phyloP scores from a whole-genome alignment of 2,113 vertebrate genomes.

The Crotalus viridis region DNA sequence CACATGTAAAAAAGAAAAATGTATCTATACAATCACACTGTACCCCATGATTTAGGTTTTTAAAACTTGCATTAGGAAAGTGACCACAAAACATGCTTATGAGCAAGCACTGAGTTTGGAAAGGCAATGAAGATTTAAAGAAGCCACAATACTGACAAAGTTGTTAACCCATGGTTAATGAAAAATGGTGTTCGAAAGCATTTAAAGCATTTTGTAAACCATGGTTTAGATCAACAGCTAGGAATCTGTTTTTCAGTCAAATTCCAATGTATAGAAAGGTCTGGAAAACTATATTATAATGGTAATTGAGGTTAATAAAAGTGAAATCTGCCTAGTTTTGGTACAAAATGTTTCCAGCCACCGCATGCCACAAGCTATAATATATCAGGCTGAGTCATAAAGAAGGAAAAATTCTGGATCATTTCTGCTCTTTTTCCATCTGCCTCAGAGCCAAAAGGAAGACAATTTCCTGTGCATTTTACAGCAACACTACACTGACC shows the following conservation, averaged over 20 bases:
- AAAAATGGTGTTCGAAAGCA: neutral
- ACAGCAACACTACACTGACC: neutral
- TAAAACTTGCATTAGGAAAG: neutral
- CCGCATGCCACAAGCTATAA: neutral
- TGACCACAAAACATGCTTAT: neutral
- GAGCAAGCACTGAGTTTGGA: neutral
- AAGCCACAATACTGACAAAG: neutral
- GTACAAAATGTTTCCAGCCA: neutral
- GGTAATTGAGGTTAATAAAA: neutral
- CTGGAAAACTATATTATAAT: neutral
- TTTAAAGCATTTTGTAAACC: neutral
- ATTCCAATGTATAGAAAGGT: neutral
- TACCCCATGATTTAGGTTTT: neutral
- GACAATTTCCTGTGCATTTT: neutral
- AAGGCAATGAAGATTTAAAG: neutral
- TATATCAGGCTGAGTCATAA: neutral
- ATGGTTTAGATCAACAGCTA: neutral
- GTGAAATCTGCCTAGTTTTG: neutral
- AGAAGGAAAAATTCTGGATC: neutral
- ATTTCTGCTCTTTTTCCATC: neutral
- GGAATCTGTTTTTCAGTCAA: neutral
- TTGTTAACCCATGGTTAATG: neutral
- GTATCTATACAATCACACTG: neutral
- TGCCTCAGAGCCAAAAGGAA: neutral
- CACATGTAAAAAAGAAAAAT: neutral